These are phyloP conservation scores for Macroteleia sp. DNA, from an alignment of 2,888 invertebrate species.

Conservation along the genomic window DNA sequence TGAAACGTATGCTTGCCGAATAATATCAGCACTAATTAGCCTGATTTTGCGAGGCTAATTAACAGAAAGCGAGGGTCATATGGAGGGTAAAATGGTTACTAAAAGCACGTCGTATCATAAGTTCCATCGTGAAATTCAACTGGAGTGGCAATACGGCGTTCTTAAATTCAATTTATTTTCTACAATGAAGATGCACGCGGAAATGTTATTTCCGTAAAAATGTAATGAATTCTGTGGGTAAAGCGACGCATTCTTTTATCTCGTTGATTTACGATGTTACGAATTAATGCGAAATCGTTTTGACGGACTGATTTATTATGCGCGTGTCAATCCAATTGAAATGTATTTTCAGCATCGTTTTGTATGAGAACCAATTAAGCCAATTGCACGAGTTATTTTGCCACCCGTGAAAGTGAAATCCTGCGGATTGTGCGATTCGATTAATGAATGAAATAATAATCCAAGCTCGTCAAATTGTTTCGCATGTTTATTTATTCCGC, in stretches of 20 bases:
- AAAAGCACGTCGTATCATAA: constrained; percentile 24
- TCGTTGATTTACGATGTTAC: constrained; percentile 33
- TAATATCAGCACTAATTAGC: constrained; percentile 11
- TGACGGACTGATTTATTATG: constrained; percentile 31
- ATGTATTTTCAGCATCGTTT: constrained; percentile 22
- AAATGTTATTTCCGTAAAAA: constrained; percentile 42
- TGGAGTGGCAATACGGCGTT: constrained; percentile 30
- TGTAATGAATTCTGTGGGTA: constrained; percentile 22
- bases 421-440: too few species aligned
- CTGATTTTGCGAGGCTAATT: constrained; percentile 31
- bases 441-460: too few species aligned
- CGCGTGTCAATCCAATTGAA: constrained; percentile 14
- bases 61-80: constrained; percentile 13
- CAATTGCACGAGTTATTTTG: constrained; percentile 17
- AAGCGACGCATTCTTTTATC: constrained; percentile 23
- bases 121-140: constrained; percentile 17
- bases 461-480: too few species aligned
- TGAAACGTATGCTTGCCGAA: not conserved
- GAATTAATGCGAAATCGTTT: constrained; percentile 37
- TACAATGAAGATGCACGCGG: constrained; percentile 33
- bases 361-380: constrained; percentile 35
- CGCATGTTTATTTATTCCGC: too few species aligned
- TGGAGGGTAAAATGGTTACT: constrained; percentile 13
- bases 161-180: constrained; percentile 44
- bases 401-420: not conserved